Percentiles rank a stretch among this genome's conserved stretches.
Conservation (phyloP, 2,113 vertebrate species). For the Sialia sialis region DNA sequence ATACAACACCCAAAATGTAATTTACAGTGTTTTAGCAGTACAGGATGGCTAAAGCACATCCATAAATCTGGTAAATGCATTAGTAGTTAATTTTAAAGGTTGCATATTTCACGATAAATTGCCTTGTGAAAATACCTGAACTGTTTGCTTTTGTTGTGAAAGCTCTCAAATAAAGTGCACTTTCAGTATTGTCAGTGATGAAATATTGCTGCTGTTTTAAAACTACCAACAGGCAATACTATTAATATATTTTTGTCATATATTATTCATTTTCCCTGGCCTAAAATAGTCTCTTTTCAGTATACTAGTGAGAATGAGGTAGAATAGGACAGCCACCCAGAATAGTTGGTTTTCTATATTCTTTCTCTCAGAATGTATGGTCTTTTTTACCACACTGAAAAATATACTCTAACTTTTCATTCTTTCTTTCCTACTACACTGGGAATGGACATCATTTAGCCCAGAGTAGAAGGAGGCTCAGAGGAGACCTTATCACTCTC, state of each 20-base stretch:
- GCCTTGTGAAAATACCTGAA: constrained; percentile 31
- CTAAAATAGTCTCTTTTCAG: background rate
- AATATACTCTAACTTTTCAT: background rate
- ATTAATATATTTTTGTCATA: constrained; percentile 9
- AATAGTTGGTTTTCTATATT: background rate
- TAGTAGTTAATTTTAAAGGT: constrained; percentile 44
- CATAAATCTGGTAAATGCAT: constrained; percentile 37
- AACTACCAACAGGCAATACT: constrained; percentile 17
- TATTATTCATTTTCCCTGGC: constrained; percentile 8
- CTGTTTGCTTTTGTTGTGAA: constrained; percentile 25
- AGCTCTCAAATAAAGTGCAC: constrained; percentile 24
- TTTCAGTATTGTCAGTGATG: background rate
- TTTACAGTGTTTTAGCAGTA: constrained; percentile 22
- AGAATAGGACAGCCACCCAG: background rate
- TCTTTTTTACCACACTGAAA: background rate
- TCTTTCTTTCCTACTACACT: background rate
- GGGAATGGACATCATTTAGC: background rate
- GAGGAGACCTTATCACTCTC: background rate
- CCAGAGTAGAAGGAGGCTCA: background rate
- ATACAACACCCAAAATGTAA: constrained; percentile 1
- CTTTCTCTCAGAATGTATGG: background rate
- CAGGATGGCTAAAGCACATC: background rate
- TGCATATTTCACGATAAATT: background rate
- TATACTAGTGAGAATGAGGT: background rate
- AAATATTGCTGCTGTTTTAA: constrained; percentile 17